These are phyloP conservation scores for Amyelois transitella DNA, from an alignment of 1,140 invertebrate genomes.

Conservation along the genomic window DNA sequence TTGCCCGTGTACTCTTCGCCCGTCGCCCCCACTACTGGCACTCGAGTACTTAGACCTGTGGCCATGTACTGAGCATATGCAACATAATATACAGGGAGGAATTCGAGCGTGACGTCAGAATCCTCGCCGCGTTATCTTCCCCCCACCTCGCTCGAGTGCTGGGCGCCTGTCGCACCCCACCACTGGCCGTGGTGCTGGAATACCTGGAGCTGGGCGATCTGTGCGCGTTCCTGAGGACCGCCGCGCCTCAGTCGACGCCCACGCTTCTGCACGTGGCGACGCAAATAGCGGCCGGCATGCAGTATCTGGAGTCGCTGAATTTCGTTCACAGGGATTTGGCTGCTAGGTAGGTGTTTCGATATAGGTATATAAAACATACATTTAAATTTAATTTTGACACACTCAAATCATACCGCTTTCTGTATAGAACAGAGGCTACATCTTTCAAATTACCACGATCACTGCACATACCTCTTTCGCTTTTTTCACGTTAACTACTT, in stretches of 20 bases:
- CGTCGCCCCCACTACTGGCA: too few species aligned
- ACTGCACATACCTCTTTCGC: too few species aligned
- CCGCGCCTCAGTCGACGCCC: conserved; percentile 77
- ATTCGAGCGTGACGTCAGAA: conserved; percentile 91
- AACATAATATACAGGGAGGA: conserved; percentile 80
- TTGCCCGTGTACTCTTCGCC: too few species aligned
- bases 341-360: conserved; percentile 77
- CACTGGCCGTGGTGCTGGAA: conserved; percentile 91
- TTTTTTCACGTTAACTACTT: too few species aligned
- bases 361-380: too few species aligned
- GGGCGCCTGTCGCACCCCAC: conserved; percentile 89
- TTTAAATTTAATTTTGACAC: too few species aligned
- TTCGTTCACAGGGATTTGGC: conserved; percentile 89
- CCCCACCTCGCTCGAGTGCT: conserved; percentile 90
- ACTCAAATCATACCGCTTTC: too few species aligned
- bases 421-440: too few species aligned
- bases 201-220: conserved; percentile 94
- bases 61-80: too few species aligned
- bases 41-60: too few species aligned
- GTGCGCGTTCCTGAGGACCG: conserved; percentile 86
- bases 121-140: conserved; percentile 89
- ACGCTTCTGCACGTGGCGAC: conserved; percentile 86
- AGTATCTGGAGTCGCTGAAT: conserved; percentile 86
- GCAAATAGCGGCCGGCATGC: conserved; percentile 92
- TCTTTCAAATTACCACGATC: too few species aligned